Evolutionary conservation across 2,797 vertebrate genomes (phyloP), one percentile per base, ranked within the genome.

Genomic region (Coracias cyanogaster): DNA sequence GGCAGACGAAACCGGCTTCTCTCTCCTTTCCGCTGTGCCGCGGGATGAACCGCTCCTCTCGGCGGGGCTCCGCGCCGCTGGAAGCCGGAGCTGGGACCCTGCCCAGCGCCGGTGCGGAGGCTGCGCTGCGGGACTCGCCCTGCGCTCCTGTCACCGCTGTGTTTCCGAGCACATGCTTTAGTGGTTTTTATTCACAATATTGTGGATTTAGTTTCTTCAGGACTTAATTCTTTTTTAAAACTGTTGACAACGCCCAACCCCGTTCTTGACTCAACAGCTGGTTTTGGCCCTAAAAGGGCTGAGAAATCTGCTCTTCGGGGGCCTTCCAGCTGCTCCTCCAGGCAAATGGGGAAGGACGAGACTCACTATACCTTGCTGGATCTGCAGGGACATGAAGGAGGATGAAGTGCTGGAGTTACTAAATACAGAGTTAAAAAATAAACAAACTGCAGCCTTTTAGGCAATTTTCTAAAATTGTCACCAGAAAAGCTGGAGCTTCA

Each of bases 391-490:
- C 52, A 43, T 5, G 19, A 73, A 62, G 39, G 31, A 70, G 66
- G 61, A 69, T 72, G 64, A 62, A 89, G 26, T 43, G 14, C 43
- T 33, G 43, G 37, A 65, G 35, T 21, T 61, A 28, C 57, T 91
- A 88, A 91, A 88, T 90, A 71, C n/a, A 74, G 52, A 88, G 7
- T 3, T 4, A 21, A 64, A 70, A 55, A 6, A 35, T 17, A 52
- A 61, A 48, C 28, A 45, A 70, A 37, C 37, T 31, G 37, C 41
- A 83, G 45, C 77, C 39, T 89, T 83, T 93, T 72, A 69, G 65
- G 58, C 76, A 93, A 61, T 92, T 91, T 93, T 91, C 76, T 83
- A 41, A 92, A 96, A 80, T 13, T 73, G 64, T 78, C 81, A 77
- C 51, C 57, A 72, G 52, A 69, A 84, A 85, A 89, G 28, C 57